Base-by-base conservation (phyloP, 1,140 invertebrate genomes). In the Polyergus mexicanus region DNA sequence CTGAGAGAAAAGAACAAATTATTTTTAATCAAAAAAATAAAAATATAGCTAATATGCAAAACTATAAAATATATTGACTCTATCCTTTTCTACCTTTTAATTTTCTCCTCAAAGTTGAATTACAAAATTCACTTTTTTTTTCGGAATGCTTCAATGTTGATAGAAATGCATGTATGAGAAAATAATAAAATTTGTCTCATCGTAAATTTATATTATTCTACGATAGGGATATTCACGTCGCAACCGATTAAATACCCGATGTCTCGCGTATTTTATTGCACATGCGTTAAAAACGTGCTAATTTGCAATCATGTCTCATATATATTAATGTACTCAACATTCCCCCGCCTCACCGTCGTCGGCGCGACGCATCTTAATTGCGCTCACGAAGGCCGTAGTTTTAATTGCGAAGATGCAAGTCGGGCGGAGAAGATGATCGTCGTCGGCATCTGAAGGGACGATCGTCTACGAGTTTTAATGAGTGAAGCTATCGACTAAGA, bases 371-470 rank as follows among this genome's bases (percentile, higher is more conserved):
- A 51, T 58, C 32, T 76, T 68, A 86, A 74, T 85, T 85, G 72
- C 65, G 25, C 44, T 35, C 44, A 56, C 25, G 44, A 72, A 87
- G 72, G 72, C 72, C 72, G 71, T 72, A 28, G 16, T 85, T 85
- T 87, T 85, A 87, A 87, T 87, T 85, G 72, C 44, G 65, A 63
- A 71, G 72, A 60, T 56, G 44, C 32, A 41, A 72, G 32, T 56
- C 28, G 41, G 44, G 47, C 62, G 35, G 22, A 47, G 71, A 84
- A 62, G 65, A 85, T 76, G 41, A 69, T 87, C 72, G 41, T 72
- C 62, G 65, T 77, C 78, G 47, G 69, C 71, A 76, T 71, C 65
- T 71, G 44, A 75, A 87, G 51, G 41, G 19, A 76, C 41, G 83
- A 85, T 81, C 63, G 51, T 68, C 28, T 85, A 80, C 41, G 28